Conservation (phyloP, 2,888 invertebrate genomes). For the Megaustenia siamemsis region DNA sequence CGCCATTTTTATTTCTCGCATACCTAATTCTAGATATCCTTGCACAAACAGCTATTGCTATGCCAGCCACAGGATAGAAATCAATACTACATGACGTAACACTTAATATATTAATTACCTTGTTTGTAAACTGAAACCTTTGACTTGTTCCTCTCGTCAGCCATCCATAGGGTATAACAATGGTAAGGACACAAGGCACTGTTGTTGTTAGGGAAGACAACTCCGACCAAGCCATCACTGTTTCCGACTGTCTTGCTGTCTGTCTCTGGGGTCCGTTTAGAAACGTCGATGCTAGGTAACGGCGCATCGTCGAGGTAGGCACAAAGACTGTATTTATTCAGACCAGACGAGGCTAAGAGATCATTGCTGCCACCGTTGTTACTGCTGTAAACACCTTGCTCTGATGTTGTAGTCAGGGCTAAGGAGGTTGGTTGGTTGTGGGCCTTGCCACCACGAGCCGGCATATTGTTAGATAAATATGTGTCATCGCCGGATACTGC, state of each 20-base stretch:
- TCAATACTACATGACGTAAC: background rate
- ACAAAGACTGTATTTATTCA: background rate
- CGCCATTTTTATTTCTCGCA: too few species aligned
- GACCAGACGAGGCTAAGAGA: background rate
- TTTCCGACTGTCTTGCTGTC: background rate
- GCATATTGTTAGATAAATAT: background rate
- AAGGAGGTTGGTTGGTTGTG: background rate
- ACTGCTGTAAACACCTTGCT: background rate
- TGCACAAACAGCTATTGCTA: background rate
- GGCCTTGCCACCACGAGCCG: background rate
- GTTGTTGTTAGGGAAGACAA: slow-evolving; percentile 53
- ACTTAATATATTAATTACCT: slow-evolving; percentile 82
- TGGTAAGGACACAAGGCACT: slow-evolving; percentile 82
- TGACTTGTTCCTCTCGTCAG: slow-evolving; percentile 84
- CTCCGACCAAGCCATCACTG: slow-evolving; percentile 9
- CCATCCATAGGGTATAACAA: slow-evolving; percentile 88
- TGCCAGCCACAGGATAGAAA: background rate
- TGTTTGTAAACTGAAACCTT: slow-evolving; percentile 84
- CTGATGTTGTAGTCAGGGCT: background rate
- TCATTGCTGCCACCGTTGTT: background rate
- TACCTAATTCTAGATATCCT: too few species aligned
- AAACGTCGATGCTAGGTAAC: background rate
- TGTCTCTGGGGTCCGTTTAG: background rate
- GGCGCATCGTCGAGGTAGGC: slow-evolving; percentile 27
- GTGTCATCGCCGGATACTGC: slow-evolving; percentile 3